Evolutionary conservation across 2,113 vertebrate genomes (phyloP), one percentile per base, ranked within the genome.

Genomic region (Polyodon spathula): DNA sequence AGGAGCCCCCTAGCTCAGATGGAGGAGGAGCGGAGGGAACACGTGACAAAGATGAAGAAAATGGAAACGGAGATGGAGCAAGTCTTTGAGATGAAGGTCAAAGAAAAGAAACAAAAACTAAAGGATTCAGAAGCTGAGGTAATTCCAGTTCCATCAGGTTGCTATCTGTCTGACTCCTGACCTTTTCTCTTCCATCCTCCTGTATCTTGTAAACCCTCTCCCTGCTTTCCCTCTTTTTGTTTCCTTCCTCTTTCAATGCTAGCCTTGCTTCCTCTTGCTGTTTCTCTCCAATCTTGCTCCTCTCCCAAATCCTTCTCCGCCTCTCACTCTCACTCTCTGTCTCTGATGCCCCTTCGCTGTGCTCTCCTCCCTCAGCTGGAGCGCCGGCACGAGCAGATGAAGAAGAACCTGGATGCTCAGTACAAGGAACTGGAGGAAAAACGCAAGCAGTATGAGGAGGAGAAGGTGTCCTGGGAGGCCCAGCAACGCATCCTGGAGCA

Each of bases 51-150:
- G 56, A 90, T 90, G 88, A 90, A 89, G 73, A 90, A 90, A 74
- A 90, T 89, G 88, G 88, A 89, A 76, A 85, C 78, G 0, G 88
- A 90, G 43, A 90, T 90, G 88, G 88, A 90, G 27, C 88, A 89
- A 14, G 87, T 90, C 46, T 90, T 90, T 69, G 87, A 90, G 58
- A 87, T 90, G 86, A 90, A 90, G 70, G 87, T 90, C 1, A 90
- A 88, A 66, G 88, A 90, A 73, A 90, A 90, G 75, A 87, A 85
- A 71, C 88, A 90, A 71, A 89, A 90, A 61, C 81, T 90, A 72
- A 90, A 87, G 77, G 88, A 90, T 61, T 90, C 88, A 0, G 88
- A 90, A 66, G 84, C 84, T 1, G 88, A 90, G 85, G 88, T 89
- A 57, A 5, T 75, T 69, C 6, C 39, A 37, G 9, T 5, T 41